Percentiles rank a stretch among this genome's conserved stretches.
phyloP scores from a whole-genome alignment of 35 echinoderm and acorn worm species.

The Apostichopus japonicus region DNA sequence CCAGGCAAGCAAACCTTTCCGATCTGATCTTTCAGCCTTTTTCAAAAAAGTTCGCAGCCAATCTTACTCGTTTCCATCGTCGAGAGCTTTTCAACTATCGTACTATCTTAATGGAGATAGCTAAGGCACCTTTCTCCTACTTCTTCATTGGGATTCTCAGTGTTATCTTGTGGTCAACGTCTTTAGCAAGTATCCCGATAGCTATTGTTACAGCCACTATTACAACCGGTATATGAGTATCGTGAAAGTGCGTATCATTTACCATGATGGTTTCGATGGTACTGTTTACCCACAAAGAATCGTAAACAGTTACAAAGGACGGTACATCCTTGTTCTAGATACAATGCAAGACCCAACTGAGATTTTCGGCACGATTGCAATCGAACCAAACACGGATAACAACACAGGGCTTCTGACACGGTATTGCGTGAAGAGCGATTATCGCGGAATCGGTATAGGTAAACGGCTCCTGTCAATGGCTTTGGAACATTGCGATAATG shows the following conservation, averaged over 20 bases:
- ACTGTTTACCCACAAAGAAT: neutral
- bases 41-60: neutral
- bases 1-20: neutral
- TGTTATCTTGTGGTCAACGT: neutral
- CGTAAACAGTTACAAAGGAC: neutral
- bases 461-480: neutral
- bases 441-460: constrained; percentile 10
- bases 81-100: neutral
- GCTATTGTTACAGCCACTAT: neutral
- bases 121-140: neutral
- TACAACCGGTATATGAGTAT: neutral
- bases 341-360: neutral
- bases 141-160: neutral
- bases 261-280: neutral
- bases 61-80: neutral
- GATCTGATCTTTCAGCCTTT: neutral
- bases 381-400: neutral
- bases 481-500: neutral
- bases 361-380: constrained; percentile 9
- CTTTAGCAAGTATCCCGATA: neutral
- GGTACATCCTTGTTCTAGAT: neutral
- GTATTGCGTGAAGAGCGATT: neutral
- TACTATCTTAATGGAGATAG: neutral
- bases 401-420: neutral
- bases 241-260: neutral